Conservation (phyloP, 37 sponge, comb jelly and placozoan species). For the Ephydatia muelleri region DNA sequence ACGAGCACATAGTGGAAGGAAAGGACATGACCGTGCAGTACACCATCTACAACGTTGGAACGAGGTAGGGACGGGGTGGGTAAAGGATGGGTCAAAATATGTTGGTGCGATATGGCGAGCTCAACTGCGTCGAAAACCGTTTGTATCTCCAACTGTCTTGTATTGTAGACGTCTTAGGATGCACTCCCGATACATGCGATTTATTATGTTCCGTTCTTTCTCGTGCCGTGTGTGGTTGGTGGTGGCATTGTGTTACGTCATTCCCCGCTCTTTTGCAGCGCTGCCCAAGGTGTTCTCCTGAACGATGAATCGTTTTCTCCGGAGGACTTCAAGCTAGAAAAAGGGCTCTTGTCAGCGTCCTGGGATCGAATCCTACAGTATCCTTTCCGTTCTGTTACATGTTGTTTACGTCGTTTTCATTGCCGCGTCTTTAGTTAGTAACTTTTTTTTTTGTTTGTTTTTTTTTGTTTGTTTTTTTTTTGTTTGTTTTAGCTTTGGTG, state of each 20-base stretch:
- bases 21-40: conserved; percentile 85
- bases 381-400: neutral
- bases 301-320: conserved; percentile 57
- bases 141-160: too few species aligned
- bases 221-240: too few species aligned
- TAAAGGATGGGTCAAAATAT: too few species aligned
- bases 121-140: neutral
- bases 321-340: conserved; percentile 47
- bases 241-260: too few species aligned
- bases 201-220: too few species aligned
- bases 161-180: too few species aligned
- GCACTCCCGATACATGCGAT: too few species aligned
- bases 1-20: conserved; percentile 76
- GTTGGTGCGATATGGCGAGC: neutral
- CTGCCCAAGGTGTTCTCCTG: conserved; percentile 57
- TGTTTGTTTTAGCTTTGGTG: neutral
- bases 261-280: conserved; percentile 18
- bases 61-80: conserved; percentile 44
- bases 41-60: conserved; percentile 80
- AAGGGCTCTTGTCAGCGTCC: conserved; percentile 44
- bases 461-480: neutral
- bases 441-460: neutral
- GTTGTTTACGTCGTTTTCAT: neutral
- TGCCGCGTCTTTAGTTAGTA: neutral
- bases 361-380: conserved; percentile 79